These are phyloP conservation scores for Drosophila cyrtoloma DNA, from an alignment of 2,888 invertebrate genomes.

Conservation along the genomic window DNA sequence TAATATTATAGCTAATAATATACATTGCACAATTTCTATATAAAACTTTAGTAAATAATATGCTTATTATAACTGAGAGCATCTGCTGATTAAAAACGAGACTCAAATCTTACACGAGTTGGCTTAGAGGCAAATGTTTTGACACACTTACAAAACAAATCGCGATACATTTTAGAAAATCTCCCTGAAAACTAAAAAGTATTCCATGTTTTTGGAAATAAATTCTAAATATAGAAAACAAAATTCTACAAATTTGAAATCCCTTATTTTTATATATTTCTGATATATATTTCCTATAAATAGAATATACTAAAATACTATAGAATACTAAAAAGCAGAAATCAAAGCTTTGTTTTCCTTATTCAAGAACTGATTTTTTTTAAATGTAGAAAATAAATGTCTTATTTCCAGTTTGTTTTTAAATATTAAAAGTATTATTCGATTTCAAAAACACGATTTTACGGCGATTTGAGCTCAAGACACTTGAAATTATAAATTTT, in stretches of 20 bases:
- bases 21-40: background rate
- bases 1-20: background rate
- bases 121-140: background rate
- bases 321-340: background rate
- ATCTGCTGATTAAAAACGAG: background rate
- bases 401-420: background rate
- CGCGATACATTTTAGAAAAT: background rate
- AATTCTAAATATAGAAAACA: background rate
- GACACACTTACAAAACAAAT: background rate
- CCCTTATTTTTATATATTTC: background rate
- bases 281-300: background rate
- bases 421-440: background rate
- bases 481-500: background rate
- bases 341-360: background rate
- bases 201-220: background rate
- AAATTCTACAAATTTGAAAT: background rate
- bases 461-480: background rate
- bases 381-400: background rate
- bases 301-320: background rate
- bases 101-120: background rate
- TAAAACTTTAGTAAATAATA: background rate
- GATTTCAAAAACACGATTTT: background rate
- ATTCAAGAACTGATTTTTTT: background rate
- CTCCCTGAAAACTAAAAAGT: background rate
- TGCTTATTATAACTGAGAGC: background rate